Base-by-base conservation (phyloP, 1,140 invertebrate species). In the Meloidogyne hapla region DNA sequence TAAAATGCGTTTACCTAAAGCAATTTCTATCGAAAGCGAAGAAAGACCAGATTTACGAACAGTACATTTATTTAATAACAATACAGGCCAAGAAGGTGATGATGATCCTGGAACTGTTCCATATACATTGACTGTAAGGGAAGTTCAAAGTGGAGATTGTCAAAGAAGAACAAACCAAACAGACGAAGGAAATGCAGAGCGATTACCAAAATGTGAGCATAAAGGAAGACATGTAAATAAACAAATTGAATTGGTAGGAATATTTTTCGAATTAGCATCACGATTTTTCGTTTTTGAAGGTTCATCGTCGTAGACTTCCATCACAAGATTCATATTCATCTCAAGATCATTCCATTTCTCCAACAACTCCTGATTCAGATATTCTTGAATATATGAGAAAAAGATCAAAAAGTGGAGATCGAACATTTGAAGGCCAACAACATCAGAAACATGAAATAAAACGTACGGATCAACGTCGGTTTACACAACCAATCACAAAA, bases 271-370 rank as follows among this genome's bases (percentile, higher is more conserved):
- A 28, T 21, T 1, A 63, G 6, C 18, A 23, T 71, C 82, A 26
- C 1, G 23, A 10, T 81, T 40, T 21, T 21, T 56, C n/a, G 1
- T 6, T 56, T n/a, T 1, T 13, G 2, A n/a, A 82, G 80, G 82
- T 82, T 21, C 73, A 84, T 15, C 79, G 81, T 5, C 77, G 66
- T 13, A 67, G 82, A n/a, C 40, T 82, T 9, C 81, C 81, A 12
- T 70, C 79, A 15, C 82, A 84, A 48, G 82, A 83, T 63, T 64
- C 64, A 18, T 82, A 63, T 66, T 82, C 81, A 2, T 82, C 79
- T 18, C 83, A 82, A 56, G 81, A 82, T 56, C 81, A 82, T 67
- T 82, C 81, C 0, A 84, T 82, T 48, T 78, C 71, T 13, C 82
- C 83, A 25, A 82, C 80, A 5, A 84, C 83, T 15, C 71, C 77